phyloP scores from a whole-genome alignment of 2,797 vertebrate species.

The Schizopygopsis pylzovi region DNA sequence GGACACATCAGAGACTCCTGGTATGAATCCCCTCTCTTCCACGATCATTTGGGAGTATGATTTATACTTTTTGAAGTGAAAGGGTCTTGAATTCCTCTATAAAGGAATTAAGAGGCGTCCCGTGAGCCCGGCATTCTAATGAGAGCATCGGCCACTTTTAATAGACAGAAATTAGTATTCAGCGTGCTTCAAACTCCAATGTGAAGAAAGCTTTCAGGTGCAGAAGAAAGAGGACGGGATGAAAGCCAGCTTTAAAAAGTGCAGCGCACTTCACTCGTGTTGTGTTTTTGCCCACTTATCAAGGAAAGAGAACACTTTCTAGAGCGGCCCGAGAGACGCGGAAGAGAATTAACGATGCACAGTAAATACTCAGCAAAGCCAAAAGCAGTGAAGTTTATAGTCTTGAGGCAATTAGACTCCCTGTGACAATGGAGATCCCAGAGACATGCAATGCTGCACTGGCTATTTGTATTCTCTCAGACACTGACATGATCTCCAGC shows the following conservation, averaged over 20 bases:
- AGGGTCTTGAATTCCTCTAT: conserved; percentile 85
- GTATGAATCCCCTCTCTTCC: conserved; percentile 71
- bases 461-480: conserved; percentile 57
- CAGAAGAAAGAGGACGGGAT: conserved; percentile 83
- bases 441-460: conserved; percentile 66
- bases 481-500: conserved; percentile 37
- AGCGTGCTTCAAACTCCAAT: conserved; percentile 83
- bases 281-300: conserved; percentile 82
- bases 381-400: conserved; percentile 74
- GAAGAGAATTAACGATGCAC: conserved; percentile 77
- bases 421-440: conserved; percentile 43
- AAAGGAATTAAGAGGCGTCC: conserved; percentile 87
- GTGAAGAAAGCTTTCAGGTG: conserved; percentile 86
- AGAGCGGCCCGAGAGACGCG: conserved; percentile 72
- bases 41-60: conserved; percentile 89
- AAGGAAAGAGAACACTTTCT: conserved; percentile 76
- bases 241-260: conserved; percentile 81
- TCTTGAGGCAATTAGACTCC: conserved; percentile 67
- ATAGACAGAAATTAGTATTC: conserved; percentile 88
- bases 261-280: conserved; percentile 77
- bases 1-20: conserved; percentile 81
- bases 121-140: conserved; percentile 84
- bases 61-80: conserved; percentile 89
- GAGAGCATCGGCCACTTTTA: conserved; percentile 85
- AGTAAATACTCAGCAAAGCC: conserved; percentile 77